phyloP scores from a whole-genome alignment of 1,140 invertebrate genomes.

The Lepidurus packardi region DNA sequence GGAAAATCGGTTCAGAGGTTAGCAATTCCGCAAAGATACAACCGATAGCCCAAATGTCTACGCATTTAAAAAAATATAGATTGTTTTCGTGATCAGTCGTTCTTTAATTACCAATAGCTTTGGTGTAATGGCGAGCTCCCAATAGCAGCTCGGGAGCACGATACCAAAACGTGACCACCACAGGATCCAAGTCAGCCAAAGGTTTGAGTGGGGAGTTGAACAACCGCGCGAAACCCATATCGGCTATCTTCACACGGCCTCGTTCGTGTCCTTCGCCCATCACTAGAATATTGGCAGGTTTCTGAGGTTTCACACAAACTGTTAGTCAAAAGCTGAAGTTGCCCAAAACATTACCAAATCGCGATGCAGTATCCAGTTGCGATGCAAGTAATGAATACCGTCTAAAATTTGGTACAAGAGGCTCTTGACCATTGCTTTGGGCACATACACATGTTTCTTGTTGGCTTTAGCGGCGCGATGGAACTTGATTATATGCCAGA shows the following conservation, averaged over 20 bases:
- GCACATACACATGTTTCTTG: slow-evolving; percentile 93
- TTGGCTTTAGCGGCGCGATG: slow-evolving; percentile 97
- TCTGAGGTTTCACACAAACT: slow-evolving; percentile 52
- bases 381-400: slow-evolving; percentile 98
- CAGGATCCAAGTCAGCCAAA: slow-evolving; percentile 94
- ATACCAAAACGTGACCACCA: slow-evolving; percentile 99
- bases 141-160: slow-evolving; percentile 92
- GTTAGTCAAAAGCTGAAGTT: too few species aligned
- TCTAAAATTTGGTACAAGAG: slow-evolving; percentile 97
- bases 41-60: slow-evolving; percentile 99
- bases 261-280: slow-evolving; percentile 98
- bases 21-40: slow-evolving; percentile 98
- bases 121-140: slow-evolving; percentile 96
- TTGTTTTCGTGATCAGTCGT: neutral
- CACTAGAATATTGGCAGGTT: slow-evolving; percentile 99
- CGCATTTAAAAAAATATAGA: slow-evolving; percentile 40
- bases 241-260: slow-evolving; percentile 96
- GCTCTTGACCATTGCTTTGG: slow-evolving; percentile 97
- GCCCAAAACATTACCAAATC: slow-evolving; percentile 65
- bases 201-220: slow-evolving; percentile 98
- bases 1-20: slow-evolving; percentile 98
- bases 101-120: slow-evolving; percentile 78
- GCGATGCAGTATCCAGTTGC: slow-evolving; percentile 98
- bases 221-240: slow-evolving; percentile 99
- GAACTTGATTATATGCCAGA: slow-evolving; percentile 99